phyloP scores from a whole-genome alignment of 2,113 vertebrate species.

The Oncorhynchus mykiss region DNA sequence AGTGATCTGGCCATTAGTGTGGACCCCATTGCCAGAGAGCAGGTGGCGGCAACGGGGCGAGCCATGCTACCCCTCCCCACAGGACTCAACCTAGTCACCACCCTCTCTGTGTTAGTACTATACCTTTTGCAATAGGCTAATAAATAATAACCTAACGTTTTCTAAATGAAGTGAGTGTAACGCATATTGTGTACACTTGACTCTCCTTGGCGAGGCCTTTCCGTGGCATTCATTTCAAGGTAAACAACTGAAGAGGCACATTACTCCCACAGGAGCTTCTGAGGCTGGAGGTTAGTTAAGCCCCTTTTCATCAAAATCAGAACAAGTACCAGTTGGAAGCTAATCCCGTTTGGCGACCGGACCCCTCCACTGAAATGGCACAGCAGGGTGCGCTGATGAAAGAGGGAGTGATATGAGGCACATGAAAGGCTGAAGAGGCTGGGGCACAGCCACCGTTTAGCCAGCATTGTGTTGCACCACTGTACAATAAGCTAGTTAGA shows the following conservation, averaged over 20 bases:
- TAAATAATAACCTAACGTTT: neutral
- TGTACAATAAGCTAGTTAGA: slow-evolving; percentile 58
- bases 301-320: slow-evolving; percentile 49
- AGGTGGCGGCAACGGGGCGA: slow-evolving; percentile 42
- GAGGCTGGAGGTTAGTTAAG: slow-evolving; percentile 56
- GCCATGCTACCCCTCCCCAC: slow-evolving; percentile 6
- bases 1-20: slow-evolving; percentile 15
- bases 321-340: slow-evolving; percentile 72
- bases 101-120: neutral
- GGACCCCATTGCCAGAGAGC: slow-evolving; percentile 24
- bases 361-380: slow-evolving; percentile 64
- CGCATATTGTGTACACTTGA: slow-evolving; percentile 53
- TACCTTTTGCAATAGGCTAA: no score
- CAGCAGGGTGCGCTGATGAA: slow-evolving; percentile 69
- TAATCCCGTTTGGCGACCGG: slow-evolving; percentile 67
- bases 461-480: slow-evolving; percentile 48
- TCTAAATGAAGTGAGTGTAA: slow-evolving; percentile 21
- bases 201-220: slow-evolving; percentile 53
- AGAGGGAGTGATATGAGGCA: slow-evolving; percentile 63
- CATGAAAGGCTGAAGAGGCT: slow-evolving; percentile 65
- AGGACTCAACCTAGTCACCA: slow-evolving; percentile 18
- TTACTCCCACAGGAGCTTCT: slow-evolving; percentile 52
- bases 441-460: slow-evolving; percentile 50
- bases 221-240: slow-evolving; percentile 60
- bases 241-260: slow-evolving; percentile 63